Conservation (phyloP, 2,797 vertebrate genomes). For the Limosa lapponica region DNA sequence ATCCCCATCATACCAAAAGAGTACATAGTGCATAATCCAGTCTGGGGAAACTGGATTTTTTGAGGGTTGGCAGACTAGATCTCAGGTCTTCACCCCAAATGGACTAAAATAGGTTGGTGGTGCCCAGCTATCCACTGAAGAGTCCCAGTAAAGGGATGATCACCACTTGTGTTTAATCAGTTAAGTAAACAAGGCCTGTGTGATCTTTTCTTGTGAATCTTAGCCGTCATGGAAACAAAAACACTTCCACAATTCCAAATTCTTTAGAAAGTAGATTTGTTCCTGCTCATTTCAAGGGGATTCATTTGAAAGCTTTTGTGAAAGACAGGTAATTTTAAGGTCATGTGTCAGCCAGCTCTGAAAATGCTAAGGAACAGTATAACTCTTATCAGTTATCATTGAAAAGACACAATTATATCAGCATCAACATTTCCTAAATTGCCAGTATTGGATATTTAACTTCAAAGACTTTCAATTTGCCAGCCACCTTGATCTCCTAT, state of each 20-base stretch:
- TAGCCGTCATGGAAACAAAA: background rate
- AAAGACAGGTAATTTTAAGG: background rate
- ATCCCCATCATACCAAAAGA: background rate
- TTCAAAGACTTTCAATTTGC: background rate
- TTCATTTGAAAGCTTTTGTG: background rate
- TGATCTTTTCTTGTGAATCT: background rate
- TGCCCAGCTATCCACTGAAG: background rate
- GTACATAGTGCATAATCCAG: background rate
- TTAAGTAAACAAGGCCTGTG: background rate
- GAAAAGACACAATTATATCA: background rate
- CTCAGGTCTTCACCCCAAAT: background rate
- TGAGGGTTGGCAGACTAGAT: background rate
- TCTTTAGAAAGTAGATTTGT: background rate
- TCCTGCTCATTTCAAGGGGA: background rate
- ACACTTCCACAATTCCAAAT: background rate
- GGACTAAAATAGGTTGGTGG: background rate
- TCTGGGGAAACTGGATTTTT: background rate
- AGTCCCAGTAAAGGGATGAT: background rate
- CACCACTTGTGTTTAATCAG: background rate
- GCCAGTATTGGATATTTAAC: background rate
- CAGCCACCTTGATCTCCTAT: background rate
- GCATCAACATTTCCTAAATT: background rate
- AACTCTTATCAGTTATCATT: background rate
- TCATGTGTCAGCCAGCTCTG: background rate
- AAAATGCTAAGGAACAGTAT: background rate